Base-by-base conservation (phyloP, 1,140 invertebrate species). In the Hyphantria cunea region DNA sequence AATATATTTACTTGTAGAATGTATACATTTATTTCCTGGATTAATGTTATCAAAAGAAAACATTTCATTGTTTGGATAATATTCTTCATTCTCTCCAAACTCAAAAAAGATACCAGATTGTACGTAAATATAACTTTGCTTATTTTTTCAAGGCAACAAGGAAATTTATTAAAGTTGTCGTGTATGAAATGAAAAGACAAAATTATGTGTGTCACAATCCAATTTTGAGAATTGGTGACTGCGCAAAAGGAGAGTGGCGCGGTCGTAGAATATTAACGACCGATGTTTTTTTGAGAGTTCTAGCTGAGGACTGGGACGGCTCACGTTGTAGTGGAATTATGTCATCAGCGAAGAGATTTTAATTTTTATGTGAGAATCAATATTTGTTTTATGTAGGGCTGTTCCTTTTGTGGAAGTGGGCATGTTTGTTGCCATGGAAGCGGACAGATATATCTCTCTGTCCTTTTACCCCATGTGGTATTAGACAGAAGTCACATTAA, bases 131-230 rank as follows among this genome's bases (percentile, higher is more conserved):
- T 15, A 33, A 37, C 37, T 13, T 37, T 52, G 32, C 9, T 51
- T 45, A 32, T 13, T 11, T 10, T 25, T 13, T 44, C 8, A 9
- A 13, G 1, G 10, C 41, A 54, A 44, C 41, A 31, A 54, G 12
- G 25, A 14, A 42, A 42, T 17, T 25, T 32, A 42, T 44, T 31
- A 54, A 54, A 54, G 25, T 32, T 54, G 41, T 54, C 52, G 44
- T 54, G 34, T 37, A 54, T 44, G 31, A 54, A 54, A 54, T 54
- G n/a, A 54, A 44, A 54, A 54, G 52, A 37, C 47, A 49, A 8
- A 59, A 59, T 59, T 59, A 59, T 59, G 55, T 59, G 55, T 59
- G 55, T 59, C 45, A 49, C 55, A 59, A 59, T 50, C 45, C 45
- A 59, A 49, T 59, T 59, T 59, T 39, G 47, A 39, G 55, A 59